Base-by-base conservation (phyloP, 2,797 vertebrate genomes). In the Spinus pinus region DNA sequence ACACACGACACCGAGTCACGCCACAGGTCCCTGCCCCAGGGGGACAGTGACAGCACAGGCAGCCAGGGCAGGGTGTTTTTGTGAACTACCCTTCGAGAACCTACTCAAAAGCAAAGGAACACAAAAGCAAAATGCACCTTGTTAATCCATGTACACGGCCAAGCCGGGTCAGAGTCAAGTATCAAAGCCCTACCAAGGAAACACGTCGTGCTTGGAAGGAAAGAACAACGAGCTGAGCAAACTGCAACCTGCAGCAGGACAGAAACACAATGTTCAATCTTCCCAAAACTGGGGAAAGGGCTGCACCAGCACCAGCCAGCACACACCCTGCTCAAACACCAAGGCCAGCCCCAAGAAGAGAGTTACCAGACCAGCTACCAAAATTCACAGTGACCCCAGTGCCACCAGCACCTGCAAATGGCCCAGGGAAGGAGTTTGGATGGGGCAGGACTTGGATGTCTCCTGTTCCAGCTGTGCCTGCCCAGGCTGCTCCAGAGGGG, bases 151-250 rank as follows among this genome's bases (percentile, higher is more conserved):
- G 81, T 46, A 71, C 82, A 79, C 10, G 5, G 79, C 80, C 49
- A 56, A 92, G 72, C 92, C 70, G 31, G 78, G 85, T 81, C 65
- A 4, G 90, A 86, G 83, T 95, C 94, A 96, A 97, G 95, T 84
- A 95, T 91, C 90, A 81, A 97, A 97, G 81, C 81, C 87, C 91
- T 72, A 51, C 83, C 79, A 80, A 93, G 19, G 83, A 94, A 95
- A 95, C 72, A 73, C 24, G 17, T 6, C 5, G 80, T 12, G 67
- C 58, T 33, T 4, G 67, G 94, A 91, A 88, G 49, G 31, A 86
- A 95, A 71, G 33, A 74, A 69, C 93, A 41, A n/a, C 31, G 35
- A 88, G 93, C 69, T 62, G 90, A 94, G 80, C 60, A 42, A 14
- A 39, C 74, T 58, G 90, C 67, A 25, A 9, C 51, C 86, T 66